Base-by-base conservation (phyloP, 2,888 invertebrate species). In the Elaeidobius kamerunicus region DNA sequence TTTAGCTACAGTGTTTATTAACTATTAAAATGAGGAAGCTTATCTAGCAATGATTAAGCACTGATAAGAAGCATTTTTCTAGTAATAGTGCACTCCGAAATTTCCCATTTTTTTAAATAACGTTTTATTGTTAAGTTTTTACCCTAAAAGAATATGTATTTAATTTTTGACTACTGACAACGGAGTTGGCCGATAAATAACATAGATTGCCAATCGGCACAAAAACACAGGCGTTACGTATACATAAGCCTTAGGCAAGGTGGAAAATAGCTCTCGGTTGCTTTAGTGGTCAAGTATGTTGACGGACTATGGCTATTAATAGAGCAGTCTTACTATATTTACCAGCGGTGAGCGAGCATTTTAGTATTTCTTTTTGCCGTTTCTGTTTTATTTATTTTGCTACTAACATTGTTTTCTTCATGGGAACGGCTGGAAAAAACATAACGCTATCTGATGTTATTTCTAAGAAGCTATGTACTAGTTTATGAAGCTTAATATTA, bases 251-350 rank as follows among this genome's bases (percentile, higher is more conserved):
- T 39, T 15, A 47, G 47, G 52, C 52, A 30, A 46, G 52, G 23
- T 46, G 41, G 41, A 52, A 52, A 52, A 52, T 52, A 52, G 52
- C 47, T n/a, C n/a, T 17, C 39, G 30, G 30, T 39, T 45, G 39
- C 23, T 32, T 38, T 44, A 52, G 45, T 53, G 53, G 53, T 53
- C 44, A 49, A 19, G 44, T 44, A 48, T 41, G 54, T 54, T 36
- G 42, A 43, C 47, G 40, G 46, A 52, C 46, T 35, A 23, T 46
- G 20, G 40, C 48, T 54, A 54, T 54, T 54, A 49, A 38, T 54
- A 54, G 54, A 49, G 44, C 39, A 45, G 44, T 40, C 30, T 54
- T 49, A 16, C 44, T 54, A 47, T 41, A 46, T 52, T 34, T 44
- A 51, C 34, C 51, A 38, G 42, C 19, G 19, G 15, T 38, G 34